Base-by-base conservation (phyloP, 2,888 invertebrate genomes). In the Lingula anatina region DNA sequence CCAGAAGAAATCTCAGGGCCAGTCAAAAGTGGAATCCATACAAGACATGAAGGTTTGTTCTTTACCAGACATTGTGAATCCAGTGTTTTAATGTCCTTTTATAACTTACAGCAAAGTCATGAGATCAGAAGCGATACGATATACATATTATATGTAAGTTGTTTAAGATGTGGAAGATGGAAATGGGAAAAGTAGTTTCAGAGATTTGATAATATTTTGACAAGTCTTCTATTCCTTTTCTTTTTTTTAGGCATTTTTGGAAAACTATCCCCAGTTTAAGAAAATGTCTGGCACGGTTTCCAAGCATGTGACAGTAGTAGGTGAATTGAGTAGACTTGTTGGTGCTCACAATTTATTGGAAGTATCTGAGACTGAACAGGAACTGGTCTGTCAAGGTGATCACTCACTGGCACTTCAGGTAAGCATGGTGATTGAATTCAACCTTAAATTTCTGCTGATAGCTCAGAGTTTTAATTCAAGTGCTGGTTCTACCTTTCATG, bases 241-340 rank as follows among this genome's bases (percentile, higher is more conserved):
- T 42, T 35, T 41, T 44, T 60, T 60, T 2, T 51, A 79, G 78
- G 88, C 85, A 68, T 97, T 97, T 76, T 91, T 99, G 0, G 97
- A 99, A 76, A 88, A 89, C 15, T 99, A 99, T 80, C 99, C 99
- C 0, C 87, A 96, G 62, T 99, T 99, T 74, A 96, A 95, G 63
- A 81, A 81, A 65, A 79, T 81, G 70, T 78, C 79, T 2, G 80
- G 80, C 21, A 95, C 96, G 2, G 95, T 99, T 24, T 86, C 93
- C 5, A 99, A 97, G 76, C 99, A 99, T 80, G 90, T 99, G 44
- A 93, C 92, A 0, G 86, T 99, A 31, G 92, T 99, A 47, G 93
- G 95, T 1, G 96, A 97, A 79, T 80, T 99, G 57, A 95, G 95
- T 0, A 82, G 88, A 20, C 79, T 89, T 54, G 92, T 97, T 40